phyloP scores from a whole-genome alignment of 2,113 vertebrate genomes.

The mouse (Mus musculus) region DNA sequence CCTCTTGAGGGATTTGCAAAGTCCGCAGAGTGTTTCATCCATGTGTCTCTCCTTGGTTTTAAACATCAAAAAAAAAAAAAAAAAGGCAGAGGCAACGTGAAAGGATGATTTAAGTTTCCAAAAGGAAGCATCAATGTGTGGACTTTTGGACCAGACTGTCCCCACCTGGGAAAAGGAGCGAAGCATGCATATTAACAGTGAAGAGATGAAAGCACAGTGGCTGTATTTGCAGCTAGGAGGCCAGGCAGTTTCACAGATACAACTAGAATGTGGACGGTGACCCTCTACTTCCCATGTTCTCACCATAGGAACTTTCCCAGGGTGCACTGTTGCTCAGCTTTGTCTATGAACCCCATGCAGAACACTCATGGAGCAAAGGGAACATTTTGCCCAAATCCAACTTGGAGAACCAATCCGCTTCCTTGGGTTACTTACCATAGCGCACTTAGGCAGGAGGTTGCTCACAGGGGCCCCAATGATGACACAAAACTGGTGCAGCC shows the following conservation, averaged over 20 bases:
- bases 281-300: neutral
- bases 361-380: neutral
- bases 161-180: neutral
- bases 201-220: neutral
- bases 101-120: slow-evolving; percentile 46
- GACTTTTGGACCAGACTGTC: slow-evolving; percentile 17
- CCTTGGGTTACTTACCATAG: too few relatives aligned
- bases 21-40: neutral
- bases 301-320: neutral
- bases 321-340: neutral
- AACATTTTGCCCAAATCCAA: neutral
- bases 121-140: slow-evolving; percentile 2
- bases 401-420: neutral
- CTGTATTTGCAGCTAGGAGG: neutral
- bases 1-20: slow-evolving; percentile 27
- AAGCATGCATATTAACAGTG: neutral
- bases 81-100: neutral
- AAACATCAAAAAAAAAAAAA: neutral
- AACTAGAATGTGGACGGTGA: rapidly evolving
- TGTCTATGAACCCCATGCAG: neutral
- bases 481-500: neutral
- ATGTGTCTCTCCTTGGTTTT: slow-evolving; percentile 37
- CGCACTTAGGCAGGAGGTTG: neutral
- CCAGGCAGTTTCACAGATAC: neutral
- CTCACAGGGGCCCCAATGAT: neutral